Evolutionary conservation across 2,888 invertebrate genomes (phyloP).

Genomic region (Coelinius sp.): DNA sequence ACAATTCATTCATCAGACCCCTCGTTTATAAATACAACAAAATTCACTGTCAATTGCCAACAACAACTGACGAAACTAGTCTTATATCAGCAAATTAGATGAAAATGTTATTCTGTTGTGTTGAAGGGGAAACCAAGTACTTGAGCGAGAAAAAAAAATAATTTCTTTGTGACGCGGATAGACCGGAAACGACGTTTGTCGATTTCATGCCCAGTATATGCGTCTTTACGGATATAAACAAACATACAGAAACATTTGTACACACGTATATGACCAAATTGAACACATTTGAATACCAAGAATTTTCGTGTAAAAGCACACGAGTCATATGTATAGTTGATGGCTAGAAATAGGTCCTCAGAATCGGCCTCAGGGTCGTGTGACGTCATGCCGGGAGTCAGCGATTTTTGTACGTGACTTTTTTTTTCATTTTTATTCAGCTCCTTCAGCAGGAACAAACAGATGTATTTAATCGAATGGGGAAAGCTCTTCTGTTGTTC

Average conservation of each 20-base stretch:
- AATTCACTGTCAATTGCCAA: not conserved
- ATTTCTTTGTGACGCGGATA: not conserved
- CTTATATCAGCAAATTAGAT: not conserved
- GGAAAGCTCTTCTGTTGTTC: not conserved
- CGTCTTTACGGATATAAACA: constrained; percentile 13
- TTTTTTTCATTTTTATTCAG: constrained; percentile 13
- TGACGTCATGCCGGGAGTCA: constrained; percentile 49
- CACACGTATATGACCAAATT: not conserved
- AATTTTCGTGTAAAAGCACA: constrained; percentile 8
- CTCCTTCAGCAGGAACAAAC: not conserved
- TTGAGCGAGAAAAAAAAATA: not conserved
- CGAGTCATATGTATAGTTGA: constrained; percentile 25
- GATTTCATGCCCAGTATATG: constrained; percentile 18
- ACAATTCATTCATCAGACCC: constrained; percentile 1
- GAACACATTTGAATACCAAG: not conserved
- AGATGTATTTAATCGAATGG: not conserved
- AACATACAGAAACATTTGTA: not conserved
- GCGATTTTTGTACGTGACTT: constrained; percentile 33
- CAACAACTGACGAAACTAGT: not conserved
- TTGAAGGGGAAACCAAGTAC: not conserved
- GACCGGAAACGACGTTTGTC: constrained; percentile 29
- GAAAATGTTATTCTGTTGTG: not conserved
- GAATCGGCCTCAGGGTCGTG: constrained; percentile 49
- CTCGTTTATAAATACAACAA: not conserved
- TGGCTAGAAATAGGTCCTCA: constrained; percentile 51